Conservation (phyloP, 2,113 vertebrate species). For the Anhinga anhinga region DNA sequence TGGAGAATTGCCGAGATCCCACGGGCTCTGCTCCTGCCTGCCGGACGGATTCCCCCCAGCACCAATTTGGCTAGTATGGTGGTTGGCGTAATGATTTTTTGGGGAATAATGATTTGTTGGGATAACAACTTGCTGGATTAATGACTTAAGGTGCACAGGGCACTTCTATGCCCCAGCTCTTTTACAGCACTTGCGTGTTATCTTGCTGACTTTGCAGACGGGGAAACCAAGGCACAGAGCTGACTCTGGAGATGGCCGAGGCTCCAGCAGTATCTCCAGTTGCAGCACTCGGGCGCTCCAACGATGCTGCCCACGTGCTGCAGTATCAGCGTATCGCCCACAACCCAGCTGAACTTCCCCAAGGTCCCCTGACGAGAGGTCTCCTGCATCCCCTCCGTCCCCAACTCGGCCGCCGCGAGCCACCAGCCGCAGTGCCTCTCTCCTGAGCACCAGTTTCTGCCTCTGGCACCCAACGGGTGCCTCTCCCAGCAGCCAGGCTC, state of each 20-base stretch:
- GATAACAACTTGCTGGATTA: not conserved
- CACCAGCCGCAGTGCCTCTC: not conserved
- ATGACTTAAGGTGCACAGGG: not conserved
- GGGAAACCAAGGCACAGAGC: constrained; percentile 1
- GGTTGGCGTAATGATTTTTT: not conserved
- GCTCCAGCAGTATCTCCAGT: not conserved
- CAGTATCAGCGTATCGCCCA: rapidly evolving
- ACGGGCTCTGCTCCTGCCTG: not conserved
- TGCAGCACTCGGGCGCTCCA: not conserved
- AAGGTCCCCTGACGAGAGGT: rapidly evolving
- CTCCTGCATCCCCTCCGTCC: not conserved
- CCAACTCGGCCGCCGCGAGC: not conserved
- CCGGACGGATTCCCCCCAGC: not conserved
- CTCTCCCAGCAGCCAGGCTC: not conserved
- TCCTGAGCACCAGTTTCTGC: not conserved
- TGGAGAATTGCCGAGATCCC: not conserved
- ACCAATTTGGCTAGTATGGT: not conserved
- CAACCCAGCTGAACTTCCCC: not conserved
- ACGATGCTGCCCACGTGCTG: not conserved
- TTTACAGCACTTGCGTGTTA: not conserved
- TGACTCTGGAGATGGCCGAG: not conserved
- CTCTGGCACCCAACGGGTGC: not conserved
- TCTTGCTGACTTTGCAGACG: not conserved
- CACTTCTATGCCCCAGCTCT: not conserved
- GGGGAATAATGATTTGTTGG: not conserved